A percentile compares a stretch with the other conserved stretches of the same genome.
phyloP scores from a whole-genome alignment of 37 sponge, comb jelly and placozoan genomes.

The Halichondria panicea region DNA sequence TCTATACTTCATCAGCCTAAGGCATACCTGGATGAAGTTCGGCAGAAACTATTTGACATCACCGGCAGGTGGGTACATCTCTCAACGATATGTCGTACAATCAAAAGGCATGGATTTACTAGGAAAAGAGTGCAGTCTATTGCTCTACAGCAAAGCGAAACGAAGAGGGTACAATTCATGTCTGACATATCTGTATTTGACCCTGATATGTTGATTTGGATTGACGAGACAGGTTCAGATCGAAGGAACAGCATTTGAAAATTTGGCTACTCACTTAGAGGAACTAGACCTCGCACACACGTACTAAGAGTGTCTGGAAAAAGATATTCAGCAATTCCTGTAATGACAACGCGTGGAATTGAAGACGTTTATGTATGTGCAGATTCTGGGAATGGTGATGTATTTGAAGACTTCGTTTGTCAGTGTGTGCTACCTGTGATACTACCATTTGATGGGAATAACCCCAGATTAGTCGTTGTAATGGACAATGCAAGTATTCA shows the following conservation, averaged over 20 bases:
- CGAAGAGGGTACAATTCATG: not conserved
- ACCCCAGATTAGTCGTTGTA: slow-evolving; percentile 20
- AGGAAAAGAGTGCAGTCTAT: not conserved
- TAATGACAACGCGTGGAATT: slow-evolving; percentile 13
- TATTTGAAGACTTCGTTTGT: slow-evolving; percentile 12
- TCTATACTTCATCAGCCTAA: slow-evolving; percentile 2
- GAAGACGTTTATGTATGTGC: slow-evolving; percentile 14
- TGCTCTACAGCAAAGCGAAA: slow-evolving; percentile 10
- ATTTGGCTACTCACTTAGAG: slow-evolving; percentile 10
- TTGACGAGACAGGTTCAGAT: slow-evolving; percentile 25
- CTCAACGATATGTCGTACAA: not conserved
- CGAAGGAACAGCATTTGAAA: slow-evolving; percentile 3
- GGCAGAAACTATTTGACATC: not conserved
- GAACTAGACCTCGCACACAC: not conserved
- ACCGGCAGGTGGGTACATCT: slow-evolving; percentile 9
- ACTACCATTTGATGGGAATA: slow-evolving; percentile 11
- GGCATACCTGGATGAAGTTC: not conserved
- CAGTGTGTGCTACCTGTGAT: slow-evolving; percentile 6
- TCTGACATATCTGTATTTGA: slow-evolving; percentile 9
- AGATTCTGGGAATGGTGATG: slow-evolving; percentile 8
- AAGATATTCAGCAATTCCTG: slow-evolving; percentile 6
- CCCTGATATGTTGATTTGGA: slow-evolving; percentile 15
- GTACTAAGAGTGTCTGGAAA: not conserved
- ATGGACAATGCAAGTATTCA: slow-evolving; percentile 13
- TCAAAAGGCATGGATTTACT: slow-evolving; percentile 13